Evolutionary conservation across 2,888 invertebrate species (phyloP).

Genomic region (Caenorhabditis sp.): DNA sequence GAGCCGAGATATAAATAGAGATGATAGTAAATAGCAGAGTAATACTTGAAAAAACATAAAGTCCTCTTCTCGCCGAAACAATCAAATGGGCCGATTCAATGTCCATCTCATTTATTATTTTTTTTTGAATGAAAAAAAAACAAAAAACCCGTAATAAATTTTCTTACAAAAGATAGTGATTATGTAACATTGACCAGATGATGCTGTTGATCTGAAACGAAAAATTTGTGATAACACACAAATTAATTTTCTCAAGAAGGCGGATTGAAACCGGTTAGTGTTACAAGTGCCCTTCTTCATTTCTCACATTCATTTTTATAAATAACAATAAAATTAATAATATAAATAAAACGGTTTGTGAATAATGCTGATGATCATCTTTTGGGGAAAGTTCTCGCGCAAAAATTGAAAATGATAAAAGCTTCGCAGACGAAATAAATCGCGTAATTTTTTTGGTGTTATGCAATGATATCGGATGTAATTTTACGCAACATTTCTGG

Average conservation of each 20-base stretch:
- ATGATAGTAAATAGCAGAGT: not conserved
- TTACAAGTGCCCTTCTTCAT: too few species aligned
- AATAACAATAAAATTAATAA: too few species aligned
- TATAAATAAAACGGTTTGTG: too few species aligned
- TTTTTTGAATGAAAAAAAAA: not conserved
- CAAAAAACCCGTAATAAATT: not conserved
- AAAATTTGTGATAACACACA: conserved; percentile 7
- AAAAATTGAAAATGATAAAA: too few species aligned
- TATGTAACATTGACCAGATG: not conserved
- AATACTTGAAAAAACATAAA: not conserved
- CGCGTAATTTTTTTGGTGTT: too few species aligned
- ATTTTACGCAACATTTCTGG: too few species aligned
- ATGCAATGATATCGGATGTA: too few species aligned
- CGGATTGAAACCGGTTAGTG: not conserved
- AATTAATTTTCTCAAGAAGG: conserved; percentile 6
- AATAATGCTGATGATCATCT: too few species aligned
- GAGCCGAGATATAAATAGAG: conserved; percentile 25
- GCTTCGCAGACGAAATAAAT: too few species aligned
- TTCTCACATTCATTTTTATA: too few species aligned
- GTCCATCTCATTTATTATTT: not conserved
- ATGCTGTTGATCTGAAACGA: not conserved
- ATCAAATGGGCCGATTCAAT: conserved; percentile 2
- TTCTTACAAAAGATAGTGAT: not conserved
- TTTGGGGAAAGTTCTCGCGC: too few species aligned
- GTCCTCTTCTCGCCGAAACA: not conserved